These are phyloP conservation scores for Pipistrellus pipistrellus DNA, from an alignment of 2,797 vertebrate species.

Conservation along the genomic window DNA sequence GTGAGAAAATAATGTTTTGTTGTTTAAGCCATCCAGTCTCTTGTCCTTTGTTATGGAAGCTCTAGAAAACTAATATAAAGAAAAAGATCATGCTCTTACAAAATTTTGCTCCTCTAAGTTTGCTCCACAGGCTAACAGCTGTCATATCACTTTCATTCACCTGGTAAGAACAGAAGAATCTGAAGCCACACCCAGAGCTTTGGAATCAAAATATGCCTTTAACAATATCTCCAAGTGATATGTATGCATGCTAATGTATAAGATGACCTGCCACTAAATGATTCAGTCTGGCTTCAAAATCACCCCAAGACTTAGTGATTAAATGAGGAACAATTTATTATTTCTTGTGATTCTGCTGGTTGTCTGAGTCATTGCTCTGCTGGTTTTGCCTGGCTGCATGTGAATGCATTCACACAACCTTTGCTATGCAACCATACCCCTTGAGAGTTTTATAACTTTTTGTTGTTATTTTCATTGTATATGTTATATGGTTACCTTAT, in stretches of 20 bases:
- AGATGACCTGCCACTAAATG: neutral
- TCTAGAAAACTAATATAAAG: neutral
- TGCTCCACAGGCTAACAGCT: neutral
- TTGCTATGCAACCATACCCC: neutral
- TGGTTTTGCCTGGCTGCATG: neutral
- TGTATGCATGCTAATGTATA: neutral
- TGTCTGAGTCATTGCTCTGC: neutral
- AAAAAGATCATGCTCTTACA: neutral
- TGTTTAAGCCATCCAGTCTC: neutral
- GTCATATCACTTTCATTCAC: neutral
- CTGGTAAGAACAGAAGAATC: neutral
- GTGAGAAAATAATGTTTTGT: neutral
- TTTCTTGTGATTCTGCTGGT: neutral
- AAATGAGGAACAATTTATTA: neutral
- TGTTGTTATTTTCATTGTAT: neutral
- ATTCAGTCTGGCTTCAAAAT: neutral
- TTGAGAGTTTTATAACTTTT: neutral
- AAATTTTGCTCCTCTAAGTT: neutral
- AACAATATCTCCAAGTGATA: neutral
- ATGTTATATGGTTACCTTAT: neutral
- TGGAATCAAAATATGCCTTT: neutral
- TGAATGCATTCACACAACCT: neutral
- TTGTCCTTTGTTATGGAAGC: neutral
- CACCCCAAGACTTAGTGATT: neutral
- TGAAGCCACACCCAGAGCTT: neutral